These are phyloP conservation scores for Uropetala carovei DNA, from an alignment of 2,888 invertebrate genomes.

Conservation along the genomic window DNA sequence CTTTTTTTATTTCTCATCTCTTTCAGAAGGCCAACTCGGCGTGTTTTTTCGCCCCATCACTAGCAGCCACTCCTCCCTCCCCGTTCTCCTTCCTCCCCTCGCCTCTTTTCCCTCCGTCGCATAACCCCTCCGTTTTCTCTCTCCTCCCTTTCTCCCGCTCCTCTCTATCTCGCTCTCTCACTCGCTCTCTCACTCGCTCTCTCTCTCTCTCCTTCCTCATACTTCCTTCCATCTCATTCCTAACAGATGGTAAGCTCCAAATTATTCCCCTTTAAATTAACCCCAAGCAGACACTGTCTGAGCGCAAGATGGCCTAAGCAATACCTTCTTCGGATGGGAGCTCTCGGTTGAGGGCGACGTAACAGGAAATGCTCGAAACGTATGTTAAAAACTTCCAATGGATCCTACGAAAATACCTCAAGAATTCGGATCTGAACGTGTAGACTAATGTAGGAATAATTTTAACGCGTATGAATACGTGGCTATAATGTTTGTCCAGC, in stretches of 20 bases:
- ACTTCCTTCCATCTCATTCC: conserved; percentile 21
- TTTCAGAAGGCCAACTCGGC: conserved; percentile 48
- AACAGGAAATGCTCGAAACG: conserved; percentile 1
- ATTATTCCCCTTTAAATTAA: conserved; percentile 35
- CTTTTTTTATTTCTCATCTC: conserved; percentile 48
- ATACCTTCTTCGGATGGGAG: neutral
- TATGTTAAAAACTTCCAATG: neutral
- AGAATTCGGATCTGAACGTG: neutral
- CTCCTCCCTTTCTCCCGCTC: conserved; percentile 57
- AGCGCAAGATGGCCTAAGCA: conserved; percentile 27
- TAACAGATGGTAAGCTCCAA: conserved; percentile 35
- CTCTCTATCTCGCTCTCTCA: neutral
- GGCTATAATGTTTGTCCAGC: too few relatives aligned
- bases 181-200: neutral
- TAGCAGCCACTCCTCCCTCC: conserved; percentile 50
- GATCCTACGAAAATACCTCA: neutral
- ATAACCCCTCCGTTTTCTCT: neutral
- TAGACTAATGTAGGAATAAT: neutral
- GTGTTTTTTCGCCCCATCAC: conserved; percentile 52
- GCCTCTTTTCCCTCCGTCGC: conserved; percentile 5
- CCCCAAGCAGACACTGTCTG: conserved; percentile 32
- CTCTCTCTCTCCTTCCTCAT: neutral
- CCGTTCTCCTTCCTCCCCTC: conserved; percentile 26
- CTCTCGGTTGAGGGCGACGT: neutral
- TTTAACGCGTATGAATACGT: too few relatives aligned